Percentiles rank a stretch among this genome's conserved stretches.
Evolutionary conservation across 2,113 vertebrate species (phyloP).

Genomic region (Guaruba guarouba): DNA sequence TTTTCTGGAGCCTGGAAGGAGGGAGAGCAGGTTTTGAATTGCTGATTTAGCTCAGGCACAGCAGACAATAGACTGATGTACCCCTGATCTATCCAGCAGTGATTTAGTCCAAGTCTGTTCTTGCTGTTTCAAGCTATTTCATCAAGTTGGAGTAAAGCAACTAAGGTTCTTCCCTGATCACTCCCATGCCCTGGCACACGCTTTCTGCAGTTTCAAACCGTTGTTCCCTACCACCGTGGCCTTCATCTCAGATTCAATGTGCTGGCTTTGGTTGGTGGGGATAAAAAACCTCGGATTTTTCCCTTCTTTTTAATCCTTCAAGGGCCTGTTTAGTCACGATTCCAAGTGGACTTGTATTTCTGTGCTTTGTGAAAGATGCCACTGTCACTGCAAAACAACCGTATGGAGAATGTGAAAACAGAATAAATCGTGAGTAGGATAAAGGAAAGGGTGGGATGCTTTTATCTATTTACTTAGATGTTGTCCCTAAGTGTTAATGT

Average conservation of each 20-base stretch:
- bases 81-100: rapidly evolving
- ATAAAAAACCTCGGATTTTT: not conserved
- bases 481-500: constrained; percentile 18
- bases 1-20: not conserved
- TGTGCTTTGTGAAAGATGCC: not conserved
- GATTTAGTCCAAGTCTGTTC: not conserved
- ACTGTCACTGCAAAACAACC: not conserved
- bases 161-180: not conserved
- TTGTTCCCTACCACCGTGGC: not conserved
- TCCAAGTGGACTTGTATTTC: not conserved
- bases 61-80: not conserved
- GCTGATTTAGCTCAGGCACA: not conserved
- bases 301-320: not conserved
- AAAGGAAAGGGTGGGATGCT: constrained; percentile 6
- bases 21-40: not conserved
- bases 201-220: not conserved
- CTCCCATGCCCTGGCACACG: rapidly evolving
- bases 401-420: not conserved
- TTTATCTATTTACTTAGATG: not conserved
- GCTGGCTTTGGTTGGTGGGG: not conserved
- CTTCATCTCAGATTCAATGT: not conserved
- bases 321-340: not conserved
- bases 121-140: not conserved
- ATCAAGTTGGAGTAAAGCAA: not conserved
- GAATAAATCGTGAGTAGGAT: constrained; percentile 22